phyloP scores from a whole-genome alignment of 2,113 vertebrate species.

The Calyptomena viridis region DNA sequence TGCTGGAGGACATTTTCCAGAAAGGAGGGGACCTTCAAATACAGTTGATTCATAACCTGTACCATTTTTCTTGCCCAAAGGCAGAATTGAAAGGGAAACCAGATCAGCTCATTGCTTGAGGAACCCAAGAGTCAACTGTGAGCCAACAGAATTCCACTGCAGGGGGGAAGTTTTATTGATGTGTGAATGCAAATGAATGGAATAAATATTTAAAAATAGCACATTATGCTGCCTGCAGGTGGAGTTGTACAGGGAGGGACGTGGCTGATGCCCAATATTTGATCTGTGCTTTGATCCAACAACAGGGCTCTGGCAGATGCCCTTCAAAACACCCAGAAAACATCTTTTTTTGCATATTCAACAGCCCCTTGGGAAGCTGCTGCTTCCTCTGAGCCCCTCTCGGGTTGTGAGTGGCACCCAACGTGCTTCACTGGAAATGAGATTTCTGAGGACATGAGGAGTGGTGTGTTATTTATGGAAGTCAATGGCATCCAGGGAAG shows the following conservation, averaged over 20 bases:
- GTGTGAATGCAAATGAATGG: not conserved
- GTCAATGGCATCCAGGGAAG: not conserved
- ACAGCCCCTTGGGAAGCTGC: not conserved
- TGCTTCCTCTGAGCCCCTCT: not conserved
- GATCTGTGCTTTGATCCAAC: not conserved
- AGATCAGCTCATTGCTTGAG: not conserved
- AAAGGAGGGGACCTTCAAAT: not conserved
- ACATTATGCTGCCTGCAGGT: not conserved
- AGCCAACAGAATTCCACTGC: not conserved
- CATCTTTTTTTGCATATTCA: not conserved
- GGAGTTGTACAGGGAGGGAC: not conserved
- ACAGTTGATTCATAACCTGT: not conserved
- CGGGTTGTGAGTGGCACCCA: not conserved
- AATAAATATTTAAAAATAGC: conserved; percentile 19
- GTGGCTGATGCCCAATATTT: not conserved
- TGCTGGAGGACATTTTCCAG: conserved; percentile 10
- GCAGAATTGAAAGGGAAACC: not conserved
- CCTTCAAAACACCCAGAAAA: not conserved
- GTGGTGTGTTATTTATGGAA: not conserved
- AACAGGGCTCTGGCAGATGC: conserved; percentile 6
- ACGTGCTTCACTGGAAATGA: not conserved
- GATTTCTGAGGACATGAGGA: not conserved
- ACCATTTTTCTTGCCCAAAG: not conserved
- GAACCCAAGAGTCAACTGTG: not conserved
- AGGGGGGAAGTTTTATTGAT: not conserved